These are phyloP conservation scores for Enteromius viviparus DNA, from an alignment of 2,797 vertebrate genomes.

Conservation along the genomic window DNA sequence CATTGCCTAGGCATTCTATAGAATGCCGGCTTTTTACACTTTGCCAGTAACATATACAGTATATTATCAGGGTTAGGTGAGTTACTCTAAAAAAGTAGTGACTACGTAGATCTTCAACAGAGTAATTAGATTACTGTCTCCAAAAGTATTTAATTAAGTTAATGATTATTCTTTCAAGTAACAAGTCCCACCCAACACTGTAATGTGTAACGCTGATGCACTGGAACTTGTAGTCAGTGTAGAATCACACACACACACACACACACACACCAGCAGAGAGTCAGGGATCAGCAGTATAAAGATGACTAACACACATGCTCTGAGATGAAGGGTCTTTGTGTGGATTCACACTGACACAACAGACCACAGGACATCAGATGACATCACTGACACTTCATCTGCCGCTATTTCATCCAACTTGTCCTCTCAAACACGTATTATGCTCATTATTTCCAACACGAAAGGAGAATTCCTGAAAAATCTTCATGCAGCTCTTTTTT, in stretches of 20 bases:
- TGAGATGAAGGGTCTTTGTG: constrained; percentile 69
- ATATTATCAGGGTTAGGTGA: no score
- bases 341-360: constrained; percentile 63
- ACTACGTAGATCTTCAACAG: no score
- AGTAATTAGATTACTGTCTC: no score
- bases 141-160: no score
- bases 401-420: background rate
- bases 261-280: constrained; percentile 41
- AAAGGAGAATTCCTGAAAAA: background rate
- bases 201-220: constrained; percentile 3
- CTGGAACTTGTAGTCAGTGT: constrained; percentile 1
- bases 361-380: background rate
- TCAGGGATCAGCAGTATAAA: background rate
- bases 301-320: constrained; percentile 51
- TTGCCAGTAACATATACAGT: no score
- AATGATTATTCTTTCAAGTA: no score
- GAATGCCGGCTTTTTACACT: no score
- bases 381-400: background rate
- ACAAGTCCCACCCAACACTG: no score
- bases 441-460: background rate
- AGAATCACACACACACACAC: constrained; percentile 3
- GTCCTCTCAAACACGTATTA: background rate
- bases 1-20: no score
- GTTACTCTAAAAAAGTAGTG: no score
- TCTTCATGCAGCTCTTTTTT: background rate